phyloP scores from a whole-genome alignment of 2,797 vertebrate species.

The Cygnus olor region DNA sequence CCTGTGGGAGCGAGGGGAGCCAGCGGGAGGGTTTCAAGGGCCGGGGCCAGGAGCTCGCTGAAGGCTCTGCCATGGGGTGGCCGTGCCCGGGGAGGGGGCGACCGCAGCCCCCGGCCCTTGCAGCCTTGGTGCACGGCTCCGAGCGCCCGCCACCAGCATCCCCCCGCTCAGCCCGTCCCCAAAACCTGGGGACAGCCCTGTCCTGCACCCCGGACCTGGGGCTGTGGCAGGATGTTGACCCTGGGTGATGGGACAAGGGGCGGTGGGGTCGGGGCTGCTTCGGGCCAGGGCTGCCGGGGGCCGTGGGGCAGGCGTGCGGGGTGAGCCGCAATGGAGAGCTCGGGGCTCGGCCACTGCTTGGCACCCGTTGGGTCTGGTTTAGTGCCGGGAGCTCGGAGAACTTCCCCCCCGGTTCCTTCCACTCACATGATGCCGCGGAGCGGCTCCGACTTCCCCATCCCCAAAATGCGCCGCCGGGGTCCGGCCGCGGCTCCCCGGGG shows the following conservation, averaged over 20 bases:
- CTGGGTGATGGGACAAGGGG: not conserved
- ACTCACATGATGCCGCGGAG: not conserved
- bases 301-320: not conserved
- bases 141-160: not conserved
- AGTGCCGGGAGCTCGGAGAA: not conserved
- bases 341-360: not conserved
- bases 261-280: not conserved
- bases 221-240: not conserved
- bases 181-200: not conserved
- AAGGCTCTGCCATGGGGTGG: not conserved
- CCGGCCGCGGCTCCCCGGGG: not conserved
- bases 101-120: not conserved
- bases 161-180: not conserved
- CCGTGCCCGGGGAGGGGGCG: rapidly evolving
- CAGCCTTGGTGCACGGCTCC: not conserved
- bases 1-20: not conserved
- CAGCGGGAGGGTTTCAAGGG: not conserved
- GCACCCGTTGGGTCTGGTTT: not conserved
- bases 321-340: not conserved
- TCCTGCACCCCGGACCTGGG: not conserved
- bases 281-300: rapidly evolving
- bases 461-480: not conserved
- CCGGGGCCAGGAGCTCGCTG: not conserved
- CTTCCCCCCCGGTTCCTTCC: not conserved
- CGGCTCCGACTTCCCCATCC: not conserved